These are phyloP conservation scores for Chymomyza procnemis DNA, from an alignment of 2,888 invertebrate species.

Conservation along the genomic window DNA sequence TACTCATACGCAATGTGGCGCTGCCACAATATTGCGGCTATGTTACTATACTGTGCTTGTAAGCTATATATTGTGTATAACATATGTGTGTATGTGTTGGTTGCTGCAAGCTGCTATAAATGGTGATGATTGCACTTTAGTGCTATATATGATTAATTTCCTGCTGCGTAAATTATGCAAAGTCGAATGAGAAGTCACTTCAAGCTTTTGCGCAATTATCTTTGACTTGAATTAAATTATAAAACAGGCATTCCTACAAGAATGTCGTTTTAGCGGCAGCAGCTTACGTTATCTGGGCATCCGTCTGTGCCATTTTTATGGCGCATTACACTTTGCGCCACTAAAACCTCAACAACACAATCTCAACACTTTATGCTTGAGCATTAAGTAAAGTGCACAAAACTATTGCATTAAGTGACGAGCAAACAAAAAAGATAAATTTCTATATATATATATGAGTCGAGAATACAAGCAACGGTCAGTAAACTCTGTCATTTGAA, in stretches of 20 bases:
- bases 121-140: conserved; percentile 48
- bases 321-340: background rate
- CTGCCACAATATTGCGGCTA: conserved; percentile 2
- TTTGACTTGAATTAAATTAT: background rate
- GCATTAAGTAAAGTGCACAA: conserved; percentile 48
- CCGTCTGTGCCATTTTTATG: background rate
- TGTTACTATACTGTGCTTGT: background rate
- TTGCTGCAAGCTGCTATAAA: conserved; percentile 28
- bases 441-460: background rate
- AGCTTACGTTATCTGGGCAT: background rate
- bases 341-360: background rate
- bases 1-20: conserved; percentile 41
- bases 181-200: background rate
- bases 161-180: conserved; percentile 18
- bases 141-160: conserved; percentile 36
- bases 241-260: no score
- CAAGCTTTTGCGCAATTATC: background rate
- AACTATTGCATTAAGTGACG: conserved; percentile 26
- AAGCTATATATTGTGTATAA: conserved; percentile 25
- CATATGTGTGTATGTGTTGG: background rate
- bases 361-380: conserved; percentile 1
- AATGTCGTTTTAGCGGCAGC: background rate
- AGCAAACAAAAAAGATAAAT: background rate
- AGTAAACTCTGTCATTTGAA: background rate
- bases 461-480: background rate